Evolutionary conservation across 1,140 invertebrate genomes (phyloP).

Genomic region (Zaprionus ghesquierei): DNA sequence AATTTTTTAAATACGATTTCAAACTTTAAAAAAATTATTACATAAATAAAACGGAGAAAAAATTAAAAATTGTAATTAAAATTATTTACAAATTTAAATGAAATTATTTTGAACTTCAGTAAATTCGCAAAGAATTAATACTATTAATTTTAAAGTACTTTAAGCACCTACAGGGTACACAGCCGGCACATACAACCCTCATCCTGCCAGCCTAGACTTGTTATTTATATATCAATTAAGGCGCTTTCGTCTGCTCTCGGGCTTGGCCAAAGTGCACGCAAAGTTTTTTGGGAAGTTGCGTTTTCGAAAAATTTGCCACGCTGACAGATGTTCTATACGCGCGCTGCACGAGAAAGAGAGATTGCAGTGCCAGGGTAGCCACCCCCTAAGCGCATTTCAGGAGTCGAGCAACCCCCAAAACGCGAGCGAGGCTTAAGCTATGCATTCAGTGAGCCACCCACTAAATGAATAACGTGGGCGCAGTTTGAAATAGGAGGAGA

Average conservation of each 20-base stretch:
- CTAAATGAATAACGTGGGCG: constrained; percentile 58
- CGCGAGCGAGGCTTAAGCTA: not conserved
- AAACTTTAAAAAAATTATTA: no score
- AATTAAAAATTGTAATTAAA: no score
- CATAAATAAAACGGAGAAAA: no score
- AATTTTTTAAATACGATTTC: no score
- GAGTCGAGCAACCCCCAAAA: not conserved
- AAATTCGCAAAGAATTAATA: no score
- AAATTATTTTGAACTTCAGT: no score
- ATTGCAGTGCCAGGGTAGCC: constrained; percentile 26
- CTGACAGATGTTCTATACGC: constrained; percentile 50
- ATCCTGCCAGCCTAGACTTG: not conserved
- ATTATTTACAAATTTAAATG: no score
- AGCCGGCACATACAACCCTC: not conserved
- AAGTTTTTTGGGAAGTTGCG: constrained; percentile 42
- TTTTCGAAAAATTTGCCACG: constrained; percentile 41
- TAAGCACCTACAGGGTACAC: not conserved
- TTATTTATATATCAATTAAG: constrained; percentile 56
- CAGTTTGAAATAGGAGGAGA: not conserved
- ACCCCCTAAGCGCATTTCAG: constrained; percentile 57
- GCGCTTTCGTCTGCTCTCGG: not conserved
- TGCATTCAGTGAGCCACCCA: constrained; percentile 30
- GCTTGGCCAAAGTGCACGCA: constrained; percentile 29
- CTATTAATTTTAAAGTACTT: no score
- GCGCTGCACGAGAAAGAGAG: constrained; percentile 7